Base-by-base conservation (phyloP, 2,113 vertebrate species). In the Tretioscincus oriximinensis region DNA sequence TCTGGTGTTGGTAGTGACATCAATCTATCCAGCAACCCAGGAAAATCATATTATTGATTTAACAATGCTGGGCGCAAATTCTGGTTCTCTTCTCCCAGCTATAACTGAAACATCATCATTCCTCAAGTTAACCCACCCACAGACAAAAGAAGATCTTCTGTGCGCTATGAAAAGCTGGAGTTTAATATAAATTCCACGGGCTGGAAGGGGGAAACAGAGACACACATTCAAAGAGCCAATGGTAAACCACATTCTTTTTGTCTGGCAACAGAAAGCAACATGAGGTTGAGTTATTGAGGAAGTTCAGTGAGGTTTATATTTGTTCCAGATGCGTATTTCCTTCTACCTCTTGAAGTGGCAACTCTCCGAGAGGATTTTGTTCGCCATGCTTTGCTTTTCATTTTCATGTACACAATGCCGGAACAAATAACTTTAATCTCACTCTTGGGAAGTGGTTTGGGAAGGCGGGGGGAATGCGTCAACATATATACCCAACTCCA, bases 281-380 rank as follows among this genome's bases (percentile, higher is more conserved):
- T 68, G 80, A 35, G 9, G 83, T 82, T 80, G 78, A 86, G 82
- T 91, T 88, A 92, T 89, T 91, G 87, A 93, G 93, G 92, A 95
- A 94, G 91, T 86, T 11, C 76, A 86, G 91, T 0, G 80, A 89
- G 79, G 31, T 1, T 69, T 91, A 78, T 88, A 93, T 93, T 94
- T 91, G 90, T 89, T 92, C 89, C 92, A 93, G 93, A 92, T 92
- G 91, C 83, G 88, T 58, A 88, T 91, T 92, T 95, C 93, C 93
- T 87, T 93, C 93, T 92, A 91, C 91, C 83, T 86, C 88, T 93
- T 29, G 71, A 10, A 85, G 86, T 47, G 81, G 51, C 18, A 68
- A 70, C 85, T 84, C 73, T 20, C 12, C 71, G 86, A 78, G 41
- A 71, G 47, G 10, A 65, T 29, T 68, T 80, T 31, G 81, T 87